Evolutionary conservation across 2,888 invertebrate species (phyloP).

Genomic region (Tetropium fuscum): DNA sequence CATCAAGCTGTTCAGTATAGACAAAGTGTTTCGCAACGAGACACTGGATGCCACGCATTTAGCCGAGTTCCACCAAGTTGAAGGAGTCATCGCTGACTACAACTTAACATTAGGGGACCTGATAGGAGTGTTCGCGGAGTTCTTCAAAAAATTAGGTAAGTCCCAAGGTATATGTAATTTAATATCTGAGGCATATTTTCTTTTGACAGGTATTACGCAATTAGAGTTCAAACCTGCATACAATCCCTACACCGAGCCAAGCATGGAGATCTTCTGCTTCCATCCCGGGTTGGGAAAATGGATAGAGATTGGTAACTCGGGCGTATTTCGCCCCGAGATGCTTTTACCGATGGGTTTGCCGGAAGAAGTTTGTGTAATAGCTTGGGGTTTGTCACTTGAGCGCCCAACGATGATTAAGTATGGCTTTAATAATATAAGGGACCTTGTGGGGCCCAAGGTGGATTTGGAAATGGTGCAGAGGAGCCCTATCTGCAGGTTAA

Average conservation of each 20-base stretch:
- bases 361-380: slow-evolving; percentile 92
- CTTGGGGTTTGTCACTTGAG: slow-evolving; percentile 97
- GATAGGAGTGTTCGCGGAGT: slow-evolving; percentile 88
- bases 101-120: slow-evolving; percentile 92
- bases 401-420: slow-evolving; percentile 99
- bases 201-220: slow-evolving; percentile 71
- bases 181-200: neutral
- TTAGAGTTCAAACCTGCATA: slow-evolving; percentile 98
- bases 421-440: slow-evolving; percentile 96
- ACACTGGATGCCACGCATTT: slow-evolving; percentile 98
- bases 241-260: slow-evolving; percentile 99
- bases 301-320: slow-evolving; percentile 97
- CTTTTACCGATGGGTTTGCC: slow-evolving; percentile 97
- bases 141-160: slow-evolving; percentile 87
- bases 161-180: neutral
- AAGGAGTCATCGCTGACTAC: slow-evolving; percentile 95
- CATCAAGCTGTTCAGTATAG: slow-evolving; percentile 97
- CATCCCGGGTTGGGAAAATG: slow-evolving; percentile 87
- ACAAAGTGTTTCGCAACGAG: slow-evolving; percentile 95
- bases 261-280: slow-evolving; percentile 99
- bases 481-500: slow-evolving; percentile 93
- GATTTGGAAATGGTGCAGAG: slow-evolving; percentile 96
- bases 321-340: slow-evolving; percentile 98
- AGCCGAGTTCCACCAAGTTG: slow-evolving; percentile 98
- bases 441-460: slow-evolving; percentile 95